These are phyloP conservation scores for Agrochola circellaris DNA, from an alignment of 2,888 invertebrate genomes.

Conservation along the genomic window DNA sequence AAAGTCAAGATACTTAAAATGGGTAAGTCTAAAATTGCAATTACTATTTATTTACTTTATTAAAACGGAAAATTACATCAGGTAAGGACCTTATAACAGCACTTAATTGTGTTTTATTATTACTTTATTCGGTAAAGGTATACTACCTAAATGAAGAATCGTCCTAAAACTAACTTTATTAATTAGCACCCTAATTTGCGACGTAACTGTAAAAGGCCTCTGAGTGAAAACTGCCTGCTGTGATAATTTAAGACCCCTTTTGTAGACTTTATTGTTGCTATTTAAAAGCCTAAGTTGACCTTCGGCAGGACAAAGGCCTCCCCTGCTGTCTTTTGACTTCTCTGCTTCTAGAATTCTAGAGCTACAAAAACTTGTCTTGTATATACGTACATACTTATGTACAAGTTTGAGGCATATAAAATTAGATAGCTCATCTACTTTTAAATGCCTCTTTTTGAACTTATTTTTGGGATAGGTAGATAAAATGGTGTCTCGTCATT, in stretches of 20 bases:
- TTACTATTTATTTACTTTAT: neutral
- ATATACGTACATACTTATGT: neutral
- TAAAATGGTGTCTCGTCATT: too few species aligned
- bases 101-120: too few species aligned
- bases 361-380: neutral
- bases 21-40: neutral
- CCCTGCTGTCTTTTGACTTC: neutral
- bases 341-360: neutral
- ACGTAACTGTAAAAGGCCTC: slow-evolving; percentile 10
- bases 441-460: too few species aligned
- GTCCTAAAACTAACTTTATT: slow-evolving; percentile 2
- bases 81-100: neutral
- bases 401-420: neutral
- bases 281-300: slow-evolving; percentile 12
- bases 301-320: neutral
- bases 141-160: neutral
- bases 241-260: slow-evolving; percentile 23
- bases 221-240: slow-evolving; percentile 32
- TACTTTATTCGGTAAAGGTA: neutral
- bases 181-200: slow-evolving; percentile 20
- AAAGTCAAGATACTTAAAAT: neutral
- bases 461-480: neutral
- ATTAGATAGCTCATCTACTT: too few species aligned
- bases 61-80: neutral
- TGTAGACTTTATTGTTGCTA: slow-evolving; percentile 27